These are phyloP conservation scores for Callipepla squamata DNA, from an alignment of 2,113 vertebrate species.

Conservation along the genomic window DNA sequence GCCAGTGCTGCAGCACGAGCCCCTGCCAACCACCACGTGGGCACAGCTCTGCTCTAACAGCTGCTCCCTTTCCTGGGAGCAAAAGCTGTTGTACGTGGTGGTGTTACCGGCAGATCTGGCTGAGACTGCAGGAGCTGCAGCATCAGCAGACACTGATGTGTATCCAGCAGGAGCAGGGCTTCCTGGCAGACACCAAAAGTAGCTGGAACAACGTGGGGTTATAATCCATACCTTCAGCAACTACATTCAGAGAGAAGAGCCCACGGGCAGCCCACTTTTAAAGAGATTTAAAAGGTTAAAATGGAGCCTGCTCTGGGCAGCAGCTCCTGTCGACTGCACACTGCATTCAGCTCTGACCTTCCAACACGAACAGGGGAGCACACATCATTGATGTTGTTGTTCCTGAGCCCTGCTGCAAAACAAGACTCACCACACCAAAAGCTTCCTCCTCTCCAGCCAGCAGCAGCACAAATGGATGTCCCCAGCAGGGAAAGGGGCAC, in stretches of 20 bases:
- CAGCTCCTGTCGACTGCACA: neutral
- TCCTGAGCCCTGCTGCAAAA: no score
- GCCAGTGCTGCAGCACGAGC: no score
- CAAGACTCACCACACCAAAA: neutral
- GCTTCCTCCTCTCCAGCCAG: neutral
- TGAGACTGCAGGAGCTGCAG: neutral
- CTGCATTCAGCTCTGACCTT: neutral
- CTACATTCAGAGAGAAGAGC: neutral
- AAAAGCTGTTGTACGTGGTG: neutral
- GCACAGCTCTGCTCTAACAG: neutral
- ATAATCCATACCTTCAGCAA: neutral
- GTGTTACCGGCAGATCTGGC: neutral
- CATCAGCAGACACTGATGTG: neutral
- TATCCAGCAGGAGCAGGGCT: neutral
- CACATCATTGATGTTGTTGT: neutral
- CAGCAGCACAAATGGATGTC: neutral
- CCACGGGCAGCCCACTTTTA: neutral
- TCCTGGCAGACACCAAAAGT: neutral
- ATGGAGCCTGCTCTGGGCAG: no score
- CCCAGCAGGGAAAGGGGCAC: neutral
- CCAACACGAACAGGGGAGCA: fast-evolving
- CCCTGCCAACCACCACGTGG: no score
- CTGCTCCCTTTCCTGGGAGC: neutral
- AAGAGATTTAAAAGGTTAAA: neutral
- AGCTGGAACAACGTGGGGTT: neutral